Percentiles rank a stretch among this genome's conserved stretches.
Evolutionary conservation across 1,140 invertebrate genomes (phyloP).

Genomic region (Notospermus geniculatus): DNA sequence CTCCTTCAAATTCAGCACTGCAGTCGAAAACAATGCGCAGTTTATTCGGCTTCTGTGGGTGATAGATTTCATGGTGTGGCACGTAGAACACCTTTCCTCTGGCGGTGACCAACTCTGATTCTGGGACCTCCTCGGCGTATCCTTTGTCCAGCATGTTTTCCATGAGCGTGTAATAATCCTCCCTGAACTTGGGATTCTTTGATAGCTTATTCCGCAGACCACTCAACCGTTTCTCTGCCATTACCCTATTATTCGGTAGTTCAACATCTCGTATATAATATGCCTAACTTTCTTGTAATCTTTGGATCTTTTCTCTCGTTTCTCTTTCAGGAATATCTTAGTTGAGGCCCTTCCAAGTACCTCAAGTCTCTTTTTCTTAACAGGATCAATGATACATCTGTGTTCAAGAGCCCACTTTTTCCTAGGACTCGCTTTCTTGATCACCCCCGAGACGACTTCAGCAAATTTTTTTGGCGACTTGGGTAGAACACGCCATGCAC

Average conservation of each 20-base stretch:
- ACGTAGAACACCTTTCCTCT: conserved; percentile 23
- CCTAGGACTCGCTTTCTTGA: too few species aligned
- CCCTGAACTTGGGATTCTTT: conserved; percentile 17
- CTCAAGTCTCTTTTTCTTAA: too few species aligned
- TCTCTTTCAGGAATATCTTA: too few species aligned
- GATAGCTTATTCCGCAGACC: conserved; percentile 14
- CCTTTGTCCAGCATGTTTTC: conserved; percentile 15
- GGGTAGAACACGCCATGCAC: too few species aligned
- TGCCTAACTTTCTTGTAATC: too few species aligned
- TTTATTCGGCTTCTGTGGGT: conserved; percentile 22
- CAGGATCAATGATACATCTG: too few species aligned
- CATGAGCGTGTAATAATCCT: conserved; percentile 20
- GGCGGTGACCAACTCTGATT: not conserved
- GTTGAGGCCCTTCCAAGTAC: too few species aligned
- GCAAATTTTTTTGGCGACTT: too few species aligned
- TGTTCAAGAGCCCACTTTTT: too few species aligned
- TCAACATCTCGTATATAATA: conserved; percentile 11
- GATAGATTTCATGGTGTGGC: conserved; percentile 27
- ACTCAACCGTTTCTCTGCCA: conserved; percentile 10
- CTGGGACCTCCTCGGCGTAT: conserved; percentile 17
- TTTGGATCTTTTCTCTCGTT: too few species aligned
- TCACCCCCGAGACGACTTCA: too few species aligned
- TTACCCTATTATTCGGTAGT: conserved; percentile 14
- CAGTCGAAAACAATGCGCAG: conserved; percentile 29
- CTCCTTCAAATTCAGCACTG: conserved; percentile 19